Evolutionary conservation across 2,113 vertebrate species (phyloP).

Genomic region (Sphaerodactylus townsendi): DNA sequence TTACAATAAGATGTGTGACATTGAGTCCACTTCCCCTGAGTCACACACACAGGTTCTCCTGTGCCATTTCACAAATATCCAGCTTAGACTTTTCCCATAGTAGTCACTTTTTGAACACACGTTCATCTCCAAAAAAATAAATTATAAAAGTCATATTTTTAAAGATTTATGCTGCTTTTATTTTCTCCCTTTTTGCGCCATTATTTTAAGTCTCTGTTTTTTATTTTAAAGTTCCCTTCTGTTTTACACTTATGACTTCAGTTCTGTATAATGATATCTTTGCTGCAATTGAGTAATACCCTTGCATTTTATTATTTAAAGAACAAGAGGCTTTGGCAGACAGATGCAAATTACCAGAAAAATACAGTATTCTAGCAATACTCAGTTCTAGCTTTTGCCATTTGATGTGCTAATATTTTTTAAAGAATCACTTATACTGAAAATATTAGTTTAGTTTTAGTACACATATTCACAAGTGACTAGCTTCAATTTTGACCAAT

Average conservation of each 20-base stretch:
- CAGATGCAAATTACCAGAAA: slow-evolving; percentile 43
- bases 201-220: too few relatives aligned
- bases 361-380: slow-evolving; percentile 59
- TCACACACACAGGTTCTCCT: too few relatives aligned
- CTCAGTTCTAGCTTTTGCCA: slow-evolving; percentile 59
- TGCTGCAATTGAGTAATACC: slow-evolving; percentile 33
- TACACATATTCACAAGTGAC: slow-evolving; percentile 30
- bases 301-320: slow-evolving; percentile 33
- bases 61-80: too few relatives aligned
- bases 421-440: slow-evolving; percentile 40
- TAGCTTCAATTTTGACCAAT: neutral
- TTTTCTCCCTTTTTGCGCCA: too few relatives aligned
- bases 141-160: too few relatives aligned
- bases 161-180: too few relatives aligned
- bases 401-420: slow-evolving; percentile 49
- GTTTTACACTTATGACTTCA: neutral
- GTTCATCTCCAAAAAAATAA: too few relatives aligned
- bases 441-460: slow-evolving; percentile 45
- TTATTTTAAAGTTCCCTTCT: too few relatives aligned
- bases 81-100: too few relatives aligned
- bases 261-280: slow-evolving; percentile 9
- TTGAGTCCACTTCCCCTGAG: too few relatives aligned
- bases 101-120: too few relatives aligned
- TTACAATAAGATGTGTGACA: too few relatives aligned
- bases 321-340: slow-evolving; percentile 28